Conservation (phyloP, 2,113 vertebrate species). For the Lonchura striata region DNA sequence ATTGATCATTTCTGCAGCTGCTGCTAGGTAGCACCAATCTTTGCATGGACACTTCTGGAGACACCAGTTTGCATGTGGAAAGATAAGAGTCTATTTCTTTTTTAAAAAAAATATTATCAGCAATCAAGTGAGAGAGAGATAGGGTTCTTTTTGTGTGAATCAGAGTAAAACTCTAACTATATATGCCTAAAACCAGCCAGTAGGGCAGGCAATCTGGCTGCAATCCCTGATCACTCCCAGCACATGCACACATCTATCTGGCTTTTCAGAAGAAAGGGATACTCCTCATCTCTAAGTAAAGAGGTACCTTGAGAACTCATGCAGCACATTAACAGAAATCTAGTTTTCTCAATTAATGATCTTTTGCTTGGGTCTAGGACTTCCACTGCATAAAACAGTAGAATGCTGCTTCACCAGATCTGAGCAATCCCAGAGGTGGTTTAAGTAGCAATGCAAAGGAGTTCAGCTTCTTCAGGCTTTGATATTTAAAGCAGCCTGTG, state of each 20-base stretch:
- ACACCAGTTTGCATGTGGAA: neutral
- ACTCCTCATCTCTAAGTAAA: neutral
- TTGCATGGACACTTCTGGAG: neutral
- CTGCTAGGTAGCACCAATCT: neutral
- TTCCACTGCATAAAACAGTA: neutral
- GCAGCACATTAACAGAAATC: neutral
- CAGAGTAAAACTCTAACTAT: neutral
- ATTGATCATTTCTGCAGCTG: neutral
- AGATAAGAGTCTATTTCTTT: neutral
- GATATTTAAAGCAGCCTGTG: conserved; percentile 16
- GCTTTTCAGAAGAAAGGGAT: neutral
- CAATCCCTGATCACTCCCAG: neutral
- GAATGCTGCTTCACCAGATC: neutral
- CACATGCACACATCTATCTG: neutral
- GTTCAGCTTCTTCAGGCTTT: conserved; percentile 45
- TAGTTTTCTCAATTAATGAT: neutral
- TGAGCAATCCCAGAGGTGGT: neutral
- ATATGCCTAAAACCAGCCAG: neutral
- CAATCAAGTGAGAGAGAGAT: neutral
- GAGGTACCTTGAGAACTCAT: neutral
- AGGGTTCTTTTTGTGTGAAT: neutral
- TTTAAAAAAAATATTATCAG: neutral
- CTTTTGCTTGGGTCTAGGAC: neutral
- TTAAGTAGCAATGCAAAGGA: conserved; percentile 18
- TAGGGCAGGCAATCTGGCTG: neutral